These are phyloP conservation scores for Astyanax mexicanus DNA, from an alignment of 2,797 vertebrate genomes.

Conservation along the genomic window DNA sequence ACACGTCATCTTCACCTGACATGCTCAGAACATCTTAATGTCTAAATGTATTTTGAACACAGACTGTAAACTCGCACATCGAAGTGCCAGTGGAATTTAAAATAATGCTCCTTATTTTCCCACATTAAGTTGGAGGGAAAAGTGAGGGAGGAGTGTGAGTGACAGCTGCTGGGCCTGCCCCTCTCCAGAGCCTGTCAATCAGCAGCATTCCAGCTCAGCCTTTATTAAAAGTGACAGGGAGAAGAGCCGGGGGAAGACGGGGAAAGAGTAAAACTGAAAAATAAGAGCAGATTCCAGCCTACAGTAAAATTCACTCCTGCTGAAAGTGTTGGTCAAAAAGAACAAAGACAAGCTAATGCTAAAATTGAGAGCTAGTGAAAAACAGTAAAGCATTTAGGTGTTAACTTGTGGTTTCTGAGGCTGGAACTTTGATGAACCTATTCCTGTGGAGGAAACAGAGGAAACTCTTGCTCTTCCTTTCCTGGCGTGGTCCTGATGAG, in stretches of 20 bases:
- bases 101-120: neutral
- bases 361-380: too few relatives aligned
- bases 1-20: neutral
- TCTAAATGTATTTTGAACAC: neutral
- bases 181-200: slow-evolving; percentile 28
- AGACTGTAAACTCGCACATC: neutral
- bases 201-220: slow-evolving; percentile 26
- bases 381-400: too few relatives aligned
- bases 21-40: neutral
- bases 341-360: too few relatives aligned
- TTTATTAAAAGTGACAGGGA: slow-evolving; percentile 44
- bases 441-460: too few relatives aligned
- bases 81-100: neutral
- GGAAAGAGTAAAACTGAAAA: too few relatives aligned
- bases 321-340: too few relatives aligned
- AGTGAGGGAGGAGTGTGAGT: slow-evolving; percentile 21
- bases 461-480: too few relatives aligned
- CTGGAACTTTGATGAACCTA: too few relatives aligned
- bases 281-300: too few relatives aligned
- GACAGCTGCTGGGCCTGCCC: slow-evolving; percentile 37
- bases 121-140: slow-evolving; percentile 15
- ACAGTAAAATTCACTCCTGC: too few relatives aligned
- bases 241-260: neutral
- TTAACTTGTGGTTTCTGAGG: too few relatives aligned
- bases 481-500: too few relatives aligned